Evolutionary conservation across 1,140 invertebrate genomes (phyloP).

Genomic region (Caenorhabditis elegans): DNA sequence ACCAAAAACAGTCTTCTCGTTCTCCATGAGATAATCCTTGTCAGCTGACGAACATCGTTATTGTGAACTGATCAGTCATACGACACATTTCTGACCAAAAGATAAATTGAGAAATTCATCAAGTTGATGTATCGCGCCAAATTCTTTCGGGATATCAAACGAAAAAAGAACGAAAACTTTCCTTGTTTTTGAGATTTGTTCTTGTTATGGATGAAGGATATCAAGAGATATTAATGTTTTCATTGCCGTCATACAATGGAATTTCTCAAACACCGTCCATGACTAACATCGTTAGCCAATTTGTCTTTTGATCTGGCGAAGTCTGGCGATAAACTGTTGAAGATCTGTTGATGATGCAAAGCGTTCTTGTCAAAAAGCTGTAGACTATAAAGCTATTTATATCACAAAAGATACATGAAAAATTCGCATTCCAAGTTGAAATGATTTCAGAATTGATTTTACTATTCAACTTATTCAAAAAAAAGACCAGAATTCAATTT

Average conservation of each 20-base stretch:
- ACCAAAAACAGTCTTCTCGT: too few species aligned
- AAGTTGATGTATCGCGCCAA: constrained; percentile 7
- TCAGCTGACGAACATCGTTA: constrained; percentile 32
- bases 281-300: background rate
- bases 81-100: background rate
- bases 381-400: too few species aligned
- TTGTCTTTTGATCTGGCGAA: background rate
- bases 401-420: too few species aligned
- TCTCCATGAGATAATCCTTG: too few species aligned
- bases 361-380: too few species aligned
- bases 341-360: too few species aligned
- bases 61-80: constrained; percentile 31
- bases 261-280: background rate
- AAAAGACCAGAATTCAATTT: too few species aligned
- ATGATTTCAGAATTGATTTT: too few species aligned
- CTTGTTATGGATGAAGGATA: background rate
- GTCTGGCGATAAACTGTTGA: too few species aligned
- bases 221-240: constrained; percentile 9
- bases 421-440: too few species aligned
- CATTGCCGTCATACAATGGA: background rate
- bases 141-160: background rate
- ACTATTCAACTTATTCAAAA: too few species aligned
- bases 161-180: background rate
- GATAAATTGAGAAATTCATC: constrained; percentile 22
- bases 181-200: background rate